phyloP scores from a whole-genome alignment of 2,888 invertebrate species.

The Callyntrura sp. region DNA sequence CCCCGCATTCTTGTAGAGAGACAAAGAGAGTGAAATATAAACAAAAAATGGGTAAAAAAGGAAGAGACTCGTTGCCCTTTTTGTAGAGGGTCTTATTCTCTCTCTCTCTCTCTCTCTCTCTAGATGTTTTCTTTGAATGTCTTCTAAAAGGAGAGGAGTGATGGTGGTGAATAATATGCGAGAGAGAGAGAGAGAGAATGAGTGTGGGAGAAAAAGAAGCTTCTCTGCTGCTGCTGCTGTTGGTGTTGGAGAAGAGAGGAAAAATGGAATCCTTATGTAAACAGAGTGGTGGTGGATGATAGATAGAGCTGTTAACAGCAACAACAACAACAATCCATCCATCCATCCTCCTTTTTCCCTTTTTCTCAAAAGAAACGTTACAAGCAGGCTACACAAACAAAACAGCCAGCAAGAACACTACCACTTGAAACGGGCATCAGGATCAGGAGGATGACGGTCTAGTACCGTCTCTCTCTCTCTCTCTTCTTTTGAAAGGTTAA shows the following conservation, averaged over 20 bases:
- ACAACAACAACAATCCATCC: conserved; percentile 46
- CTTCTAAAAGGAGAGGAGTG: no score
- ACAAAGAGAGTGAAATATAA: conserved; percentile 31
- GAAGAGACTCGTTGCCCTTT: not conserved
- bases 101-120: not conserved
- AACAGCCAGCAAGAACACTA: not conserved
- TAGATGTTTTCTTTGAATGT: no score
- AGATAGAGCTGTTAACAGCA: conserved; percentile 75
- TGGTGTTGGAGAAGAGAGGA: not conserved
- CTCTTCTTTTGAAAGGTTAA: not conserved
- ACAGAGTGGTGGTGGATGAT: conserved; percentile 62
- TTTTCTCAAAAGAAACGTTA: not conserved
- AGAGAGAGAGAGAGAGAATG: not conserved
- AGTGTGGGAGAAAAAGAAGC: conserved; percentile 3
- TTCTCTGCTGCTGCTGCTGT: not conserved
- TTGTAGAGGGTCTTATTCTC: not conserved
- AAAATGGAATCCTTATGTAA: conserved; percentile 64
- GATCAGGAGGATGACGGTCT: not conserved
- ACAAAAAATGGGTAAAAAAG: conserved; percentile 37
- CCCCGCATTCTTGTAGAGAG: conserved; percentile 7
- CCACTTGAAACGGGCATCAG: not conserved
- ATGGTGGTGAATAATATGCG: no score
- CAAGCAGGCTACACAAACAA: not conserved
- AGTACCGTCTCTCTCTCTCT: not conserved
- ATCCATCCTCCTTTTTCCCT: not conserved